These are phyloP conservation scores for Ariolimax columbianus DNA, from an alignment of 2,888 invertebrate species.

Conservation along the genomic window DNA sequence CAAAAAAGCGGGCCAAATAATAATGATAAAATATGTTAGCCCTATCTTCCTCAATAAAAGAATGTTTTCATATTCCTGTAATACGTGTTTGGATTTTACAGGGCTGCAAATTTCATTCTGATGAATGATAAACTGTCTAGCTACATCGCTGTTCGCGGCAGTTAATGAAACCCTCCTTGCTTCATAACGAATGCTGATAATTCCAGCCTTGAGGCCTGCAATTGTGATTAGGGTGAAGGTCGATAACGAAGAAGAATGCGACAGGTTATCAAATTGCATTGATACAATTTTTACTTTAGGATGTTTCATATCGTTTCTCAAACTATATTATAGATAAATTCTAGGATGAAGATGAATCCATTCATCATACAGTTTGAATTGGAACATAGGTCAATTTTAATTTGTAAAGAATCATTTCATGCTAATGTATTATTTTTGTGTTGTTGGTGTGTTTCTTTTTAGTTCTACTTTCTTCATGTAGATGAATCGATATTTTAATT, in stretches of 20 bases:
- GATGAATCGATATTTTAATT: neutral
- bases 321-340: neutral
- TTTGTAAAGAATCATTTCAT: neutral
- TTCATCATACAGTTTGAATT: neutral
- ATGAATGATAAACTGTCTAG: slow-evolving; percentile 25
- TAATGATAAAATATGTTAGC: neutral
- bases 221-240: slow-evolving; percentile 28
- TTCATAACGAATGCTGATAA: slow-evolving; percentile 22
- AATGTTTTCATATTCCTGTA: slow-evolving; percentile 18
- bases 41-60: neutral
- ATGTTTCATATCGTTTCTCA: neutral
- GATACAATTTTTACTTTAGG: neutral
- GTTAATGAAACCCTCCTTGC: slow-evolving; percentile 20
- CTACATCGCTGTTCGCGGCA: no score
- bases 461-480: neutral
- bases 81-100: slow-evolving; percentile 14
- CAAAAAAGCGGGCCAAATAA: no score
- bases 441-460: neutral
- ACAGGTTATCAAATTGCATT: slow-evolving; percentile 12
- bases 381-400: neutral
- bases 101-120: slow-evolving; percentile 11
- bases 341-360: neutral
- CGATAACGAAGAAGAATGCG: slow-evolving; percentile 17
- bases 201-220: slow-evolving; percentile 1
- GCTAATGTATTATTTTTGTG: neutral